Evolutionary conservation across 1,140 invertebrate genomes (phyloP), one percentile per base, ranked within the genome.

Genomic region (Patella vulgata): DNA sequence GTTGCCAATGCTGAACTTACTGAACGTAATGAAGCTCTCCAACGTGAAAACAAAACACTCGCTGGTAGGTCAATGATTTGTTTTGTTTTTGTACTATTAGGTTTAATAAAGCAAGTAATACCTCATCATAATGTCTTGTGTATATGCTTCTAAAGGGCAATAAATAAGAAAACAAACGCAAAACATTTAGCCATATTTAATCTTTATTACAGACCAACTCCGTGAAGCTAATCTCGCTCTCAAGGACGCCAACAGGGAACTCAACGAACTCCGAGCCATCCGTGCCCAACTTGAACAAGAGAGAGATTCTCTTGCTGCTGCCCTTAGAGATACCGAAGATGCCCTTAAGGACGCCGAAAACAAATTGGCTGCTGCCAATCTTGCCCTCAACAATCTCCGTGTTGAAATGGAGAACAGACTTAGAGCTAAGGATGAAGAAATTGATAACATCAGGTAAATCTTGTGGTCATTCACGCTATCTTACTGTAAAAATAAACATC

Each of bases 361-460:
- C 68, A 80, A 81, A 68, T 73, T 84, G 43, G 77, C 79, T 40
- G 77, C 74, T 51, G 82, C 82, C 66, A 77, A 82, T 63, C 72
- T 71, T 46, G 81, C 83, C 52, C 80, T 85, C 25, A 70, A 71
- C 66, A 73, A 78, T 55, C 78, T 85, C 54, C 68, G 76, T 28
- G 63, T 68, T 43, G 83, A 85, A 59, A 80, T 85, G 77, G 82
- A 84, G 71, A 74, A 74, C 59, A 75, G 82, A 65, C 82, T 85
- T 30, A 65, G 82, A 46, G 83, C 83, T 62, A 85, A 85, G 75
- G 83, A 85, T 43, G 82, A 84, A 50, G 83, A 85, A 68, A 74
- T 85, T 28, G 83, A 85, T 52, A 76, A 72, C 66, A 77, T 81
- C 70, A 81, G 77, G 79, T 81, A 63, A 21, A 47, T 36, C 39